Evolutionary conservation across 2,113 vertebrate species (phyloP), one percentile per base, ranked within the genome.

Genomic region (Microcebus ravelobensis): DNA sequence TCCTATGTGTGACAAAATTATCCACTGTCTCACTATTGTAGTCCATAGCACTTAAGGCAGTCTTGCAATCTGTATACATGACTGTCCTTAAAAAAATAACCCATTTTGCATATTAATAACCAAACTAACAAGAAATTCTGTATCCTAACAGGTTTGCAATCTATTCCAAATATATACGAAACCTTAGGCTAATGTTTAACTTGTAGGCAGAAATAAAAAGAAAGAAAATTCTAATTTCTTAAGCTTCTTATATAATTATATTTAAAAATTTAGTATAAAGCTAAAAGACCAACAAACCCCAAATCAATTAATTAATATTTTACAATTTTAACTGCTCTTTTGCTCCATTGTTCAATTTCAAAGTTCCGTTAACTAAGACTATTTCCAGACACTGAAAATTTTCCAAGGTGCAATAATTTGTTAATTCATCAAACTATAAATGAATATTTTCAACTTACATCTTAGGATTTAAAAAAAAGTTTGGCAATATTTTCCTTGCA

Each of bases 391-490:
- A 83, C 68, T 36, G 57, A 67, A 83, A 74, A 55, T 12, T 67
- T 73, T 57, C 79, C n/a, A 83, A 67, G 42, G 29, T 74, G 55
- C 27, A 83, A 34, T 52, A 82, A 88, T 65, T 63, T 48, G 52
- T 71, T 89, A 74, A 57, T 57, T 6, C 18, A 67, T 61, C 57
- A 83, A 94, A 21, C 23, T 34, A 87, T 61, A 81, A 50, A 45
- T 15, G 11, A 89, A 80, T 48, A 76, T 76, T 94, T 94, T 57
- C 36, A 83, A 90, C 15, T 8, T 67, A 90, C 55, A 87, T 67
- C 45, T 89, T 83, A 83, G 48, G 50, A 76, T 67, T 67, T 87
- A n/a, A 83, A 94, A 70, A 88, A 63, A 36, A 36, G 77, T 80
- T 36, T 13, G 42, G 25, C 29, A 52, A 31, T 70, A 80, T 50